Conservation (phyloP, 2,797 vertebrate species). For the Cottoperca gobio region DNA sequence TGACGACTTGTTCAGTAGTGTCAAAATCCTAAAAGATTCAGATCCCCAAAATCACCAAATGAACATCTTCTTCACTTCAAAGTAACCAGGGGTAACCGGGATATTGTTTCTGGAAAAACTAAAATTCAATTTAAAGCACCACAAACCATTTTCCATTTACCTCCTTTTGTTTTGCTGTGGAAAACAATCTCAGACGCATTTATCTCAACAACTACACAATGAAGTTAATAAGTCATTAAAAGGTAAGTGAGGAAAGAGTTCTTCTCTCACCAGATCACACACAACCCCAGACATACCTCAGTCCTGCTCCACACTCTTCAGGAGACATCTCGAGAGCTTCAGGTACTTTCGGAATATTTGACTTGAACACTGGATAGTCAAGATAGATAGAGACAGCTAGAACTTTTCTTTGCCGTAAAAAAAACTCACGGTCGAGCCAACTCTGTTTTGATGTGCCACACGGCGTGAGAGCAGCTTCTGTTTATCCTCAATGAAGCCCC, state of each 20-base stretch:
- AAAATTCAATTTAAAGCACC: neutral
- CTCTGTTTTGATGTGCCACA: constrained; percentile 45
- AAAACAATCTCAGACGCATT: neutral
- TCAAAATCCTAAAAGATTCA: constrained; percentile 8
- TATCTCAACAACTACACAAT: neutral
- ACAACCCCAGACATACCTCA: constrained; percentile 82
- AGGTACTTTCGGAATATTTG: constrained; percentile 21
- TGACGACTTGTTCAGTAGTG: neutral
- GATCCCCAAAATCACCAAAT: neutral
- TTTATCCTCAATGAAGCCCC: constrained; percentile 90
- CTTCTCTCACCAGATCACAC: neutral
- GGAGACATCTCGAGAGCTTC: constrained; percentile 86
- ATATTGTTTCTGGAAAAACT: neutral
- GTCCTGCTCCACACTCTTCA: constrained; percentile 86
- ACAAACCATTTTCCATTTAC: neutral
- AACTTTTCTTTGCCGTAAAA: neutral
- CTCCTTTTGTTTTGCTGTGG: neutral
- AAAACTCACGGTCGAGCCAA: constrained; percentile 33
- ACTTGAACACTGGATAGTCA: neutral
- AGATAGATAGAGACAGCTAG: neutral
- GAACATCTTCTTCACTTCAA: neutral
- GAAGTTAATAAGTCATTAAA: neutral
- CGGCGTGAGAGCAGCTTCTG: constrained; percentile 73
- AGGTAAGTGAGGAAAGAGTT: neutral
- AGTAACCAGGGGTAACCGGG: neutral